These are phyloP conservation scores for Ricordea florida DNA, from an alignment of 92 coral and sea anemone genomes.

Conservation along the genomic window DNA sequence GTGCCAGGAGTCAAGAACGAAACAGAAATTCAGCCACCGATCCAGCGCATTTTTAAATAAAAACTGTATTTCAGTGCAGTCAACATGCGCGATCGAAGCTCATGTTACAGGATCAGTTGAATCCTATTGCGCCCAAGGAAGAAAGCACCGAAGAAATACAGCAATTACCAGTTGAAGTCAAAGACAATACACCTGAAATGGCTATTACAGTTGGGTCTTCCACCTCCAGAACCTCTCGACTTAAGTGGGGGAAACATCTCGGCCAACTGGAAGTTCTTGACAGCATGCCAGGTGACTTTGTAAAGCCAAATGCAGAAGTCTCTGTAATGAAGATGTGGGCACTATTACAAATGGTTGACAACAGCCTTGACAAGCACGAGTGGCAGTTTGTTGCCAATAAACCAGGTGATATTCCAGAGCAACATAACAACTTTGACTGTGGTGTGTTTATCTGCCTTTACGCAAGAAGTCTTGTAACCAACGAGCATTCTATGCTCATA, in stretches of 20 bases:
- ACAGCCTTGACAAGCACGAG: neutral
- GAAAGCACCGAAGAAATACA: neutral
- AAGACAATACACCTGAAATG: conserved; percentile 16
- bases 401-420: conserved; percentile 19
- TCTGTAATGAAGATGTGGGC: neutral
- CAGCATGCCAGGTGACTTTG: conserved; percentile 30
- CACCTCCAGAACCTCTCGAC: conserved; percentile 46
- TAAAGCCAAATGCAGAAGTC: conserved; percentile 8
- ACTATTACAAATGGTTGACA: conserved; percentile 14
- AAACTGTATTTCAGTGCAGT: no score
- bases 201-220: conserved; percentile 28
- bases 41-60: no score
- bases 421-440: conserved; percentile 38
- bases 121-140: neutral
- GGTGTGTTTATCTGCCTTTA: conserved; percentile 47
- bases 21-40: no score
- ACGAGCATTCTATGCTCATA: conserved; percentile 3
- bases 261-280: conserved; percentile 47
- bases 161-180: neutral
- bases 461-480: conserved; percentile 41
- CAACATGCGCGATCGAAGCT: neutral
- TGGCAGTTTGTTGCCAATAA: conserved; percentile 22
- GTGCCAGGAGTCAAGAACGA: no score
- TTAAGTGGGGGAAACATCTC: conserved; percentile 54
- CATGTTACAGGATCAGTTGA: neutral